Evolutionary conservation across 2,797 vertebrate genomes (phyloP).

Genomic region (Heteromormyrus szaboi): DNA sequence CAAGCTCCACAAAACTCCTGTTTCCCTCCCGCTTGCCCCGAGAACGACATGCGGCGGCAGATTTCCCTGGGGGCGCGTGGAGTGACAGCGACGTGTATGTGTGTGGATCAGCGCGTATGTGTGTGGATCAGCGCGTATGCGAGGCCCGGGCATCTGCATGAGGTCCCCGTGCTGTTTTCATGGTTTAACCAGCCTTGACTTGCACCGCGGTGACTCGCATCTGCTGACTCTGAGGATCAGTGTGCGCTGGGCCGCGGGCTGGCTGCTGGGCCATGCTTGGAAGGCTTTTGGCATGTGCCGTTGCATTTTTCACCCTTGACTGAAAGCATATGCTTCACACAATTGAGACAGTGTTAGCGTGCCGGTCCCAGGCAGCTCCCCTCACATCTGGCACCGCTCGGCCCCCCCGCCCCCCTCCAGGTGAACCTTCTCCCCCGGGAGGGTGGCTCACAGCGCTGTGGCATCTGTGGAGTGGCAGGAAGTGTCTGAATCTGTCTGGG

Average conservation of each 20-base stretch:
- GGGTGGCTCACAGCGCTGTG: constrained; percentile 75
- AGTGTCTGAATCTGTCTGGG: constrained; percentile 83
- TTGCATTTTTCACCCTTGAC: constrained; percentile 93
- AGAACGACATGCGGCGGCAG: constrained; percentile 31
- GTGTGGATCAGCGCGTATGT: not conserved
- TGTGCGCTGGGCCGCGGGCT: constrained; percentile 75
- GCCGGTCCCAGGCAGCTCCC: constrained; percentile 75
- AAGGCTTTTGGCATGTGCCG: constrained; percentile 90
- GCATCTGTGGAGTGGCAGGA: constrained; percentile 87
- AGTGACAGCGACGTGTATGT: constrained; percentile 43
- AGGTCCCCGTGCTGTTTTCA: constrained; percentile 75
- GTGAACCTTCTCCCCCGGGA: constrained; percentile 87
- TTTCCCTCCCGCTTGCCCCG: constrained; percentile 23
- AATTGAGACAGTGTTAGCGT: constrained; percentile 87
- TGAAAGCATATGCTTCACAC: constrained; percentile 91
- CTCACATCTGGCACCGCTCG: constrained; percentile 91
- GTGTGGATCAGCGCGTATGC: constrained; percentile 51
- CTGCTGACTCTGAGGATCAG: constrained; percentile 77
- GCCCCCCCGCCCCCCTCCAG: constrained; percentile 81
- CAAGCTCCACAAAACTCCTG: not conserved
- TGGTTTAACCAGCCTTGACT: constrained; percentile 83
- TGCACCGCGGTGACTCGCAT: constrained; percentile 86
- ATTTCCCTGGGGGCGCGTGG: constrained; percentile 31
- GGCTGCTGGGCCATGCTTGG: constrained; percentile 90
- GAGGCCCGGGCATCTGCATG: constrained; percentile 67